A percentile compares a stretch with the other conserved stretches of the same genome.
Conservation (phyloP, 1,140 invertebrate species). For the Drosophila melanogaster region DNA sequence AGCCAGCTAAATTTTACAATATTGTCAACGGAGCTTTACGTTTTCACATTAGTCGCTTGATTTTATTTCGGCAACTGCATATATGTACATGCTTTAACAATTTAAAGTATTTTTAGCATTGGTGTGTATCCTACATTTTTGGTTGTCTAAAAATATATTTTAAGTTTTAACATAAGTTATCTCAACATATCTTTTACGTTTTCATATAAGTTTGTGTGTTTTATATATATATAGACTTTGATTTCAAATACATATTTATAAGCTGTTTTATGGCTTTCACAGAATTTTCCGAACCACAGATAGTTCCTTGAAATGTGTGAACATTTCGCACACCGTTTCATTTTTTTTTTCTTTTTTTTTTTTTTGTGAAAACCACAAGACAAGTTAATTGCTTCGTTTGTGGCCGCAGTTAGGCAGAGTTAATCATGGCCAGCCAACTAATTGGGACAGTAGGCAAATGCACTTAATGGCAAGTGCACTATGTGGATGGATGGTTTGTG, state of each 20-base stretch:
- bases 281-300: conserved; percentile 22
- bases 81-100: neutral
- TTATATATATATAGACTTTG: no score
- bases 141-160: neutral
- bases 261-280: conserved; percentile 7
- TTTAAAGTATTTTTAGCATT: neutral
- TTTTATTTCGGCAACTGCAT: neutral
- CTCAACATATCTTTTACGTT: no score
- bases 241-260: neutral
- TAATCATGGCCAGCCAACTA: conserved; percentile 60
- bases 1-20: conserved; percentile 19
- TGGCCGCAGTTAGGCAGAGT: conserved; percentile 48
- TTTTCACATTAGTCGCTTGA: neutral
- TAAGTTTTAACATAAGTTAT: no score
- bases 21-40: conserved; percentile 21
- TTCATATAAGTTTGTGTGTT: no score
- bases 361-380: conserved; percentile 52
- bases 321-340: conserved; percentile 64
- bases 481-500: conserved; percentile 23
- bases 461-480: conserved; percentile 25
- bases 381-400: conserved; percentile 67
- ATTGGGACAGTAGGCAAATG: conserved; percentile 54
- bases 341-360: conserved; percentile 33
- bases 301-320: conserved; percentile 65
- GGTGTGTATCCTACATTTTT: neutral